Evolutionary conservation across 2,797 vertebrate genomes (phyloP), one percentile per base, ranked within the genome.

Genomic region (Cygnus olor): DNA sequence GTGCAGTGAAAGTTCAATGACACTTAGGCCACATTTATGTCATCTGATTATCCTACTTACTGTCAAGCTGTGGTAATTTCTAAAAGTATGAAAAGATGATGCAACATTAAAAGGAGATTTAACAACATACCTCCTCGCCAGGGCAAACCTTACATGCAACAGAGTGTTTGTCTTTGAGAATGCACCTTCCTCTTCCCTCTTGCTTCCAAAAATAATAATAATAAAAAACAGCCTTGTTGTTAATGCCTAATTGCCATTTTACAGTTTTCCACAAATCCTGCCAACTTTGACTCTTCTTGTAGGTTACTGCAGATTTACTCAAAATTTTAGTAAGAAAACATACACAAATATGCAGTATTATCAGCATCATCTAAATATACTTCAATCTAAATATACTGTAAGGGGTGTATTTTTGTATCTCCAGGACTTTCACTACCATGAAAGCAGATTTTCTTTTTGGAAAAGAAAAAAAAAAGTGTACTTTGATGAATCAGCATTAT

Each of bases 201-300:
- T 84, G 5, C 58, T 63, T 57, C 38, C 30, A 19, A 57, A 27
- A 17, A 3, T 49, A 49, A 24, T 49, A 49, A 49, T 49, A 49
- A 49, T 49, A 49, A 24, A 4, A 0, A 0, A 1, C 34, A 44
- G n/a, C 38, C 5, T 60, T 54, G 11, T 24, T 80, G 8, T 66
- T 60, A 12, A 14, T 56, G 32, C 28, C 24, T 78, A 27, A 56
- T 30, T 51, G 28, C 38, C 11, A 40, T 63, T 86, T 90, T 32
- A 56, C 24, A 57, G 2, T 61, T 68, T 72, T 51, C 32, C 45
- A 36, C 30, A 79, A 38, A 11, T 83, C 12, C 34, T 85, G 25
- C 25, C 49, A 60, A 6, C 36, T 65, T 87, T 81, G 12, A 65
- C 3, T 83, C 14, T 84, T 88, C 8, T 1, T 57, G 6, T 53